A percentile compares a stretch with the other conserved stretches of the same genome.
Evolutionary conservation across 2,113 vertebrate genomes (phyloP).

Genomic region (Apistogramma diplotaenia): DNA sequence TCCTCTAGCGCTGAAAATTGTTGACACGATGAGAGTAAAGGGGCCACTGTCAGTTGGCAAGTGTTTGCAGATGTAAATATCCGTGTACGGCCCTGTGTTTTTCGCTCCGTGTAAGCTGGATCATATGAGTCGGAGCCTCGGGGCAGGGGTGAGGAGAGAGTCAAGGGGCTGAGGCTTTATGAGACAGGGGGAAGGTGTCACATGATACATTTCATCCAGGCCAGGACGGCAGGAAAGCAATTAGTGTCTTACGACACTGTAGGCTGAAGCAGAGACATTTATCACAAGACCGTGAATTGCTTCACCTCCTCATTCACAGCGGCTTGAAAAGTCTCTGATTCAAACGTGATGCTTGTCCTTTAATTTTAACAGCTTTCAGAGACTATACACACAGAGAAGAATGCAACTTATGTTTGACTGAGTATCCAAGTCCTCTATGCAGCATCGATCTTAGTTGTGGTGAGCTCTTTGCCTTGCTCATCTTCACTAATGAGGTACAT

Average conservation of each 20-base stretch:
- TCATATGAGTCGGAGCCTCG: slow-evolving; percentile 62
- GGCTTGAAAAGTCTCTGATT: slow-evolving; percentile 30
- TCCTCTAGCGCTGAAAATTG: neutral
- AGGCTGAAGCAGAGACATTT: slow-evolving; percentile 59
- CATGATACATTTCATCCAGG: slow-evolving; percentile 40
- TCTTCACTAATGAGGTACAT: neutral
- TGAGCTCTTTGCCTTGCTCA: neutral
- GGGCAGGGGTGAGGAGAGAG: slow-evolving; percentile 32
- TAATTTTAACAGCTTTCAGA: slow-evolving; percentile 20
- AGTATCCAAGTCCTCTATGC: neutral
- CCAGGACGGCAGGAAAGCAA: slow-evolving; percentile 55
- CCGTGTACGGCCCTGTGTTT: neutral
- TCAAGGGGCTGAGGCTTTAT: slow-evolving; percentile 4
- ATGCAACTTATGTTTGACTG: neutral
- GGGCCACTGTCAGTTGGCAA: neutral
- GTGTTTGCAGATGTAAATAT: slow-evolving; percentile 8
- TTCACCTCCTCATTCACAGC: slow-evolving; percentile 61
- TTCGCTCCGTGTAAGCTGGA: slow-evolving; percentile 46
- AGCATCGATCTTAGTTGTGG: neutral
- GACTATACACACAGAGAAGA: neutral
- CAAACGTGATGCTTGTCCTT: slow-evolving; percentile 26
- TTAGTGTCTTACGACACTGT: slow-evolving; percentile 60
- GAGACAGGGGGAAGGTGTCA: slow-evolving; percentile 33
- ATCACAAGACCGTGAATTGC: slow-evolving; percentile 56
- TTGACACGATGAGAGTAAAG: neutral